Percentiles rank a stretch among this genome's conserved stretches.
Evolutionary conservation across 2,797 vertebrate species (phyloP).

Genomic region (Falco peregrinus): DNA sequence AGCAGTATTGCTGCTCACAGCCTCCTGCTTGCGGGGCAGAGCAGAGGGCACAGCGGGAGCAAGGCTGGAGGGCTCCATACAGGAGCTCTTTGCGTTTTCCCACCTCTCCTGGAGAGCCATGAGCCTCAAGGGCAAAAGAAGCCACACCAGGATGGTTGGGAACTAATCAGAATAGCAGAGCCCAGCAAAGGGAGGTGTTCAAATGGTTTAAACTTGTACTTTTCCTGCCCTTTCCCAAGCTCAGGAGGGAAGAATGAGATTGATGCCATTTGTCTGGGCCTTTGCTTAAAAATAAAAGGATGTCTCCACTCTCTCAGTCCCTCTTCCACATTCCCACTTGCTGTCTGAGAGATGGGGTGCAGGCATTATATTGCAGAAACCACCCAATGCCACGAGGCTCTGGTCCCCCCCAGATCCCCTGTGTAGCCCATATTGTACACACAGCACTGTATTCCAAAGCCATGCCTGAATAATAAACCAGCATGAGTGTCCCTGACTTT

Average conservation of each 20-base stretch:
- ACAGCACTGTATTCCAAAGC: not conserved
- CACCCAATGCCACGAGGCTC: not conserved
- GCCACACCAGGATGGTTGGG: too few relatives aligned
- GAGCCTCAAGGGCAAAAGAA: not conserved
- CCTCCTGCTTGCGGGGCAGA: not conserved
- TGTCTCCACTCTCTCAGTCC: not conserved
- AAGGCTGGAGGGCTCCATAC: not conserved
- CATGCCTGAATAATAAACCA: not conserved
- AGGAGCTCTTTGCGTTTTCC: not conserved
- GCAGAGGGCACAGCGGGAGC: not conserved
- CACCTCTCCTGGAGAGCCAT: not conserved
- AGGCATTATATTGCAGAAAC: not conserved
- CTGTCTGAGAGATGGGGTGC: not conserved
- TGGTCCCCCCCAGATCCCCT: not conserved
- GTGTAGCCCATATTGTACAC: not conserved
- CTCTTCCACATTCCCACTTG: not conserved
- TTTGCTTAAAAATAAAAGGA: not conserved
- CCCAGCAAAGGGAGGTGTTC: not conserved
- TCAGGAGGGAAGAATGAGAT: not conserved
- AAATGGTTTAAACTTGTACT: not conserved
- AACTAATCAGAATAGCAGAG: not conserved
- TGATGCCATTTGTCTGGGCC: not conserved
- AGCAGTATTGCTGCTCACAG: not conserved
- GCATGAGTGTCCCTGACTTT: not conserved
- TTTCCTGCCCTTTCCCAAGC: not conserved